phyloP scores from a whole-genome alignment of 2,797 vertebrate genomes.

The Girardinus metallicus region DNA sequence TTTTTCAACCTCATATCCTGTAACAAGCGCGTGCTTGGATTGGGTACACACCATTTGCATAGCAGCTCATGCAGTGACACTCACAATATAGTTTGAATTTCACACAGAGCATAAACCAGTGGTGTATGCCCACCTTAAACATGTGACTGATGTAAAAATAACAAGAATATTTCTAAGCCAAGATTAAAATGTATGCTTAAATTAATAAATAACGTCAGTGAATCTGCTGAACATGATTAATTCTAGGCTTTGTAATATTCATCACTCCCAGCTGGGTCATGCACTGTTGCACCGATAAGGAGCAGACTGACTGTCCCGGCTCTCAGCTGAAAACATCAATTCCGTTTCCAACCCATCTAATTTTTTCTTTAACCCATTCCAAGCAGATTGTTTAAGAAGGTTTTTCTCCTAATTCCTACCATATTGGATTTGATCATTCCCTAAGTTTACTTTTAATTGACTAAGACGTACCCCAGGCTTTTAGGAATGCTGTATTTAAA shows the following conservation, averaged over 20 bases:
- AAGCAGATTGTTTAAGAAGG: background rate
- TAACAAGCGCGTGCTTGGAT: background rate
- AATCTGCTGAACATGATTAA: slow-evolving; percentile 8
- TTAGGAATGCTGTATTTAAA: background rate
- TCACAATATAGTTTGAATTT: background rate
- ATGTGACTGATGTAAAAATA: background rate
- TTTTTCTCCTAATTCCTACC: background rate
- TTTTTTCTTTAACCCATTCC: background rate
- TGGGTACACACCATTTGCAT: background rate
- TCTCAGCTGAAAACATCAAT: slow-evolving; percentile 5
- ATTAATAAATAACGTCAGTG: slow-evolving; percentile 1
- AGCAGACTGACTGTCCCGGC: background rate
- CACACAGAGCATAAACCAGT: background rate
- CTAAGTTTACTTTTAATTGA: background rate
- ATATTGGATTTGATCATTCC: background rate
- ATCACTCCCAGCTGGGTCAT: slow-evolving; percentile 1
- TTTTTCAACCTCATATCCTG: background rate
- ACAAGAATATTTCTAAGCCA: slow-evolving; percentile 22
- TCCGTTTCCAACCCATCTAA: background rate
- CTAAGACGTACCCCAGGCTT: background rate
- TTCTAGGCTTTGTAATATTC: slow-evolving; percentile 3
- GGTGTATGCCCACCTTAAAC: background rate
- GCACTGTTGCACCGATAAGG: background rate
- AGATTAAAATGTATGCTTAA: slow-evolving; percentile 1
- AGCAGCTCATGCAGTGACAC: background rate